phyloP scores from a whole-genome alignment of 2,888 invertebrate species.

The Syrphus vitripennis region DNA sequence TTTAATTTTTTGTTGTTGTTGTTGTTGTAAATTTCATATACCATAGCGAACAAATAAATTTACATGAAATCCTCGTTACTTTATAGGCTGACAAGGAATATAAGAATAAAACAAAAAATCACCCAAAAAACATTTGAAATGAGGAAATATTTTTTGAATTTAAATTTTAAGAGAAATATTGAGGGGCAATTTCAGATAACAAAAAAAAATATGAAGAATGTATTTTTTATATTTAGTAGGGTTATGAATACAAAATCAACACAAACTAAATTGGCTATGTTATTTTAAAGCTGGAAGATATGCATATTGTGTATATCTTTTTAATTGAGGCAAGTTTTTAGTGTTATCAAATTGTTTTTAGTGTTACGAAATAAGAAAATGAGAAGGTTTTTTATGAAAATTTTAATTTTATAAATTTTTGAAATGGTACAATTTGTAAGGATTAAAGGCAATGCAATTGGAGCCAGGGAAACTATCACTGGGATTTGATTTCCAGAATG shows the following conservation, averaged over 20 bases:
- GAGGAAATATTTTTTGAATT: background rate
- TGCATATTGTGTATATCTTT: background rate
- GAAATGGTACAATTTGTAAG: too few species aligned
- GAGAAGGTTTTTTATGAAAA: too few species aligned
- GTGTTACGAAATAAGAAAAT: too few species aligned
- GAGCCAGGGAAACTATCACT: too few species aligned
- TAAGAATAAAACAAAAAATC: background rate
- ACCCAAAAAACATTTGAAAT: background rate
- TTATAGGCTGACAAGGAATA: background rate
- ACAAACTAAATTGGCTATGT: background rate
- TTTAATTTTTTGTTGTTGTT: constrained; percentile 2
- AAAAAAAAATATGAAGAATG: background rate
- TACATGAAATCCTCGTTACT: constrained; percentile 39
- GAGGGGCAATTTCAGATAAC: background rate
- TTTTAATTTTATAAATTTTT: too few species aligned
- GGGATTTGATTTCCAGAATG: too few species aligned
- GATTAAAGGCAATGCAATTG: too few species aligned
- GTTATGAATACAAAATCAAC: background rate
- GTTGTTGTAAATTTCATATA: constrained; percentile 1
- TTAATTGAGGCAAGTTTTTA: background rate
- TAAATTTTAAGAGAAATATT: background rate
- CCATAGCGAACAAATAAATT: constrained; percentile 13
- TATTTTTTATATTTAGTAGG: background rate
- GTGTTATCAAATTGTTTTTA: too few species aligned
- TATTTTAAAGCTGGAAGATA: background rate